phyloP scores from a whole-genome alignment of 2,888 invertebrate species.

The Lepetodrilus schrolli region DNA sequence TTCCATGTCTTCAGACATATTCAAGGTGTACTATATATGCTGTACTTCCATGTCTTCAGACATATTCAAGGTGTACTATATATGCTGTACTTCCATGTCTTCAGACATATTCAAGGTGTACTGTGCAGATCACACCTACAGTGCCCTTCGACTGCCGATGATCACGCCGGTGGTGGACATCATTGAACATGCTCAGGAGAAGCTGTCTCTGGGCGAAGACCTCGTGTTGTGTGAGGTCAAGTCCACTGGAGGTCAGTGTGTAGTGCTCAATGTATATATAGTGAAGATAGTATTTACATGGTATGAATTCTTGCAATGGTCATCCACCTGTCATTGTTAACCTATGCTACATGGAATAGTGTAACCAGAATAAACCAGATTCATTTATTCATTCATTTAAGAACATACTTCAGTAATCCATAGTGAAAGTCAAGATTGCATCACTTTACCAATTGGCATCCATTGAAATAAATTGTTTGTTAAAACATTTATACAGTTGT shows the following conservation, averaged over 20 bases:
- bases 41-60: not conserved
- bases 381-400: too few relatives aligned
- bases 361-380: too few relatives aligned
- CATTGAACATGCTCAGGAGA: conserved; percentile 84
- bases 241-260: conserved; percentile 78
- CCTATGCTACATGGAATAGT: too few relatives aligned
- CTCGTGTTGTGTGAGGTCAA: conserved; percentile 85
- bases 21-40: conserved; percentile 86
- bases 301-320: too few relatives aligned
- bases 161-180: conserved; percentile 84
- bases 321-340: too few relatives aligned
- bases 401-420: too few relatives aligned
- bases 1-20: conserved; percentile 80
- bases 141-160: conserved; percentile 84
- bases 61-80: not conserved
- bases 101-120: conserved; percentile 86
- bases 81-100: conserved; percentile 31
- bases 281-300: too few relatives aligned
- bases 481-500: too few relatives aligned
- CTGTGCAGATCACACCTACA: conserved; percentile 88
- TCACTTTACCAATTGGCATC: too few relatives aligned
- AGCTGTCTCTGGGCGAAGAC: conserved; percentile 83
- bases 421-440: too few relatives aligned
- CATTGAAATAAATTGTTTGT: too few relatives aligned
- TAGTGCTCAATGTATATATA: too few relatives aligned